Conservation (phyloP, 1,140 invertebrate species). For the fruit fly (Drosophila melanogaster) region Release_6_plus_ISO1_MT NT_033777.3:11806501-11807000, state of each 20-base stretch:
- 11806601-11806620: conserved; percentile 72
- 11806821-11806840: conserved; percentile 44
- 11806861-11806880: not conserved
- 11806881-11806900: fast-evolving
- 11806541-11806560: conserved; percentile 60
- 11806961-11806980: not conserved
- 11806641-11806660: conserved; percentile 32
- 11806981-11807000: not conserved
- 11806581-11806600: conserved; percentile 59
- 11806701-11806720: conserved; percentile 1
- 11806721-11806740: conserved; percentile 61
- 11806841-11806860: conserved; percentile 53
- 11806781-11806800: conserved; percentile 69
- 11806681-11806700: conserved; percentile 7
- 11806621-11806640: conserved; percentile 64
- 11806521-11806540: conserved; percentile 50
- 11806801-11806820: conserved; percentile 73
- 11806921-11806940: not conserved
- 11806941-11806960: not conserved
- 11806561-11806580: conserved; percentile 55
- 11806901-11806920: not conserved
- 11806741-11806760: conserved; percentile 81
- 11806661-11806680: conserved; percentile 47
- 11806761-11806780: conserved; percentile 83
- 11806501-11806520: conserved; percentile 13